Percentiles rank a stretch among this genome's conserved stretches.
phyloP scores from a whole-genome alignment of 2,113 vertebrate species.

The Clarias magur region DNA sequence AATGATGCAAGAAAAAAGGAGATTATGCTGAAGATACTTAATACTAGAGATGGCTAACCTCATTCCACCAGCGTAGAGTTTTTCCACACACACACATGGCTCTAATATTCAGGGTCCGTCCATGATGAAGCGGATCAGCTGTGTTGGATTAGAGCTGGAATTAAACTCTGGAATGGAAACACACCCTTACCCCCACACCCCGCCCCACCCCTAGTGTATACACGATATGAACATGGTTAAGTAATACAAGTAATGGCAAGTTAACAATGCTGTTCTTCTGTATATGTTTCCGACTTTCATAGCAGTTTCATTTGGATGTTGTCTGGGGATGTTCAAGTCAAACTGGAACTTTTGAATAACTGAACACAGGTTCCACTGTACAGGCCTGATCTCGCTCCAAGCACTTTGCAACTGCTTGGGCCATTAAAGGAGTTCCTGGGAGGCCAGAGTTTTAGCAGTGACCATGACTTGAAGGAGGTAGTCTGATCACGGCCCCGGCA shows the following conservation, averaged over 20 bases:
- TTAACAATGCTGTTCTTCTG: too few relatives aligned
- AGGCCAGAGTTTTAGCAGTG: too few relatives aligned
- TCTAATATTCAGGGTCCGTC: not conserved
- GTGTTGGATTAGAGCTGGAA: constrained; percentile 15
- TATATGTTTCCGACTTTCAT: too few relatives aligned
- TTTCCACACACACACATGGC: constrained; percentile 20
- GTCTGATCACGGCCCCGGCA: too few relatives aligned
- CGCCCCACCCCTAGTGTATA: not conserved
- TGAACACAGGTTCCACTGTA: too few relatives aligned
- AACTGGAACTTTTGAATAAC: too few relatives aligned
- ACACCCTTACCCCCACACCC: not conserved
- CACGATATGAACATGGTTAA: not conserved
- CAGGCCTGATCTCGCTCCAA: too few relatives aligned
- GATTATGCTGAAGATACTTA: not conserved
- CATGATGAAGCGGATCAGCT: constrained; percentile 20
- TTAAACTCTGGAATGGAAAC: constrained; percentile 26
- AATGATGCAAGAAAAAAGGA: not conserved
- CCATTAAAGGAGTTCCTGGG: too few relatives aligned
- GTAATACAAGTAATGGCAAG: not conserved
- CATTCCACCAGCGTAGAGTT: not conserved
- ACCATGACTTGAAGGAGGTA: too few relatives aligned
- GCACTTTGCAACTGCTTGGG: too few relatives aligned
- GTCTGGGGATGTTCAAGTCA: too few relatives aligned
- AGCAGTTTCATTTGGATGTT: too few relatives aligned
- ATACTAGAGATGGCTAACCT: not conserved